phyloP scores from a whole-genome alignment of 2,113 vertebrate species.

The Neogale vison region DNA sequence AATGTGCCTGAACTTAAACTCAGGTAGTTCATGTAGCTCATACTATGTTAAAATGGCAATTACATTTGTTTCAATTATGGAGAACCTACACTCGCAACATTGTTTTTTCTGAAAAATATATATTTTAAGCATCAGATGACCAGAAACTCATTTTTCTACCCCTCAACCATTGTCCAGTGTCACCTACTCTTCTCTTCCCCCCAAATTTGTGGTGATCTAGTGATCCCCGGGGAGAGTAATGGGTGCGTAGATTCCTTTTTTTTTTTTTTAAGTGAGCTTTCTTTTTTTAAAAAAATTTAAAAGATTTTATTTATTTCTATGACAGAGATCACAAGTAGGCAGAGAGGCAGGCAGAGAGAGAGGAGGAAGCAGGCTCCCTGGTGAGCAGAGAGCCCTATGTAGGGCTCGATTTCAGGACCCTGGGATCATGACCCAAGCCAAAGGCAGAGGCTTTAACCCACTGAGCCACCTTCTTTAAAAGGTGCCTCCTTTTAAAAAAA shows the following conservation, averaged over 20 bases:
- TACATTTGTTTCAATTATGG: background rate
- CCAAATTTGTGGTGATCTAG: background rate
- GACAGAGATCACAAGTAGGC: no score
- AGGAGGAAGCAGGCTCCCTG: no score
- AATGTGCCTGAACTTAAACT: background rate
- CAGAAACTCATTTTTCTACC: background rate
- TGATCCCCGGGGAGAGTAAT: background rate
- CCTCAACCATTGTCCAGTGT: background rate
- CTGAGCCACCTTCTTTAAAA: no score
- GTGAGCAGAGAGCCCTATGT: no score
- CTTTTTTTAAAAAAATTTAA: no score
- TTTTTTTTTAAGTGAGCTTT: no score
- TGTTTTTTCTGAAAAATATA: background rate
- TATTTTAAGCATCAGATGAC: background rate
- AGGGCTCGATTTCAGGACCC: no score
- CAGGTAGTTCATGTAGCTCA: background rate
- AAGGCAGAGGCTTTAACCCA: no score
- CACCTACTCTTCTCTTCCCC: background rate
- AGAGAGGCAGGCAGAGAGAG: no score
- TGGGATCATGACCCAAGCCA: no score
- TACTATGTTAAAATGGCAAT: background rate
- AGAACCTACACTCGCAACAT: background rate
- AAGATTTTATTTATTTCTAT: no score
- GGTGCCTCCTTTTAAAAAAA: no score
- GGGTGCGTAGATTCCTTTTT: background rate